These are phyloP conservation scores for Garrulus glandarius DNA, from an alignment of 2,797 vertebrate species.

Conservation along the genomic window DNA sequence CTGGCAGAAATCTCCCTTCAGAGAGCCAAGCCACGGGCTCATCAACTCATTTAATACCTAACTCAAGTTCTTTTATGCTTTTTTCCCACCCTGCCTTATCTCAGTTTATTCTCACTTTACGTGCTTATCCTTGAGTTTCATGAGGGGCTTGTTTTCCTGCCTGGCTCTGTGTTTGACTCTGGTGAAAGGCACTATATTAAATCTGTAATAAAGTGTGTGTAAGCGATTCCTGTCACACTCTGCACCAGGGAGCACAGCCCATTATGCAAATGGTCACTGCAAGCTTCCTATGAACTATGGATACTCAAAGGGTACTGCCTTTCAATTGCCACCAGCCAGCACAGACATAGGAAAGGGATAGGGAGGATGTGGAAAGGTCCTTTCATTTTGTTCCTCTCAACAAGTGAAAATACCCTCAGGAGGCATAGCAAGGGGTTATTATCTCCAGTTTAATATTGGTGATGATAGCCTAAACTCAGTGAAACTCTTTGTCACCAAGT, in stretches of 20 bases:
- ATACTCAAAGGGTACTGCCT: background rate
- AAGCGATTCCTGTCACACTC: constrained; percentile 38
- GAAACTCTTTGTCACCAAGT: background rate
- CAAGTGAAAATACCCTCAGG: background rate
- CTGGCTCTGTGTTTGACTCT: background rate
- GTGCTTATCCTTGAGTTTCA: background rate
- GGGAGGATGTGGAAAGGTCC: background rate
- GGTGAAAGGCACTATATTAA: constrained; percentile 3
- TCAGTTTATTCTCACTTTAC: constrained; percentile 16
- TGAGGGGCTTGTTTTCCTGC: background rate
- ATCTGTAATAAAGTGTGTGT: constrained; percentile 13
- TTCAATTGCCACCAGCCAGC: background rate
- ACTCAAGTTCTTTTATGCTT: background rate
- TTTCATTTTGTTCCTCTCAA: background rate
- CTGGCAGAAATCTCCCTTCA: background rate
- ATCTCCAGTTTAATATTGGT: background rate
- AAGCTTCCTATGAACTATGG: background rate
- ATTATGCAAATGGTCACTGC: constrained; percentile 40
- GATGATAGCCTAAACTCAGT: background rate
- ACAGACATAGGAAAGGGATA: background rate
- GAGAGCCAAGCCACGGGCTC: background rate
- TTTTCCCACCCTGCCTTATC: background rate
- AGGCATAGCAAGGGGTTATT: background rate
- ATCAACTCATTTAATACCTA: constrained; percentile 21
- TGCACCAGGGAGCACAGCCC: constrained; percentile 2